These are phyloP conservation scores for Rhaphigaster nebulosa DNA, from an alignment of 2,888 invertebrate genomes.

Conservation along the genomic window DNA sequence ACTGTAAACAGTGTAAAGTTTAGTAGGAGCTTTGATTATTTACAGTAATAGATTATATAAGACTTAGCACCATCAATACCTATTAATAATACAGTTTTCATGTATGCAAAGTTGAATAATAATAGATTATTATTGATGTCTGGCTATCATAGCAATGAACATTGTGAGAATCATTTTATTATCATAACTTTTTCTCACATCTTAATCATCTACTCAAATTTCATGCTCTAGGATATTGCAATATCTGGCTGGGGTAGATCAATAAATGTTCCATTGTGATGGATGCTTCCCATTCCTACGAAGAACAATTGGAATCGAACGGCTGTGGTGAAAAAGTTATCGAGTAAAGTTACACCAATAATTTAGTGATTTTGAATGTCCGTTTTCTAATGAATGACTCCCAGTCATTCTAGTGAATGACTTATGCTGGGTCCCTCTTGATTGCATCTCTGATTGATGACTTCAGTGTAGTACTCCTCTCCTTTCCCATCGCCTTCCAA, in stretches of 20 bases:
- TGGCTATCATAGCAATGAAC: too few species aligned
- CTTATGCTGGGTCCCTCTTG: not conserved
- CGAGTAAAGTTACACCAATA: not conserved
- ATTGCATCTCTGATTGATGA: constrained; percentile 30
- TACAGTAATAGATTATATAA: too few species aligned
- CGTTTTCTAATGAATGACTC: not conserved
- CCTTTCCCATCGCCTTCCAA: not conserved
- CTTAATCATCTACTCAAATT: too few species aligned
- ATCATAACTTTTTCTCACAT: too few species aligned
- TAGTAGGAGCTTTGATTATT: too few species aligned
- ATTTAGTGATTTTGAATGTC: not conserved
- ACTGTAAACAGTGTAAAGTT: too few species aligned
- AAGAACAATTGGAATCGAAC: not conserved
- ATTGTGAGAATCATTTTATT: too few species aligned
- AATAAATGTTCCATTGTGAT: not conserved
- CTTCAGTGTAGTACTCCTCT: not conserved
- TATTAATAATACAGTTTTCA: too few species aligned
- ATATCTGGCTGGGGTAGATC: not conserved
- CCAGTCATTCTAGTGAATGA: constrained; percentile 14
- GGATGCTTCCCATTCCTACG: not conserved
- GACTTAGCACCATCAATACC: too few species aligned
- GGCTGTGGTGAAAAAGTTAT: not conserved
- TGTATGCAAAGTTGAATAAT: too few species aligned
- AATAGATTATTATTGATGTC: too few species aligned
- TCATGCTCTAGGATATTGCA: too few species aligned